Base-by-base conservation (phyloP, 92 coral and sea anemone species). In the Bergia sp. region DNA sequence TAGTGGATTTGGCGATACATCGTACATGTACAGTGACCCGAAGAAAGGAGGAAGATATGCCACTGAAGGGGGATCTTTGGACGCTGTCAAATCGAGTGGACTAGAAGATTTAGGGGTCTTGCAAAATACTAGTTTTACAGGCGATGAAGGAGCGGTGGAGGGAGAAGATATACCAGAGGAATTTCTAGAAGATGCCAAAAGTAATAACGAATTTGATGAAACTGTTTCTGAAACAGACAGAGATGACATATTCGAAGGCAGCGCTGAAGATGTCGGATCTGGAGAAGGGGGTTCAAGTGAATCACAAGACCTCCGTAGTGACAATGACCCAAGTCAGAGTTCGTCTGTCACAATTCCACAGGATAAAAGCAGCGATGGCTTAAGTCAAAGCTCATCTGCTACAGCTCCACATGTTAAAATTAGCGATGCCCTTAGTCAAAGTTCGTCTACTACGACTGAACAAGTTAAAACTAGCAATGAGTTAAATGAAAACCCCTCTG, bases 81-180 rank as follows among this genome's bases (percentile, higher is more conserved):
- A 36, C 10, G n/a, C 40, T 47, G 49, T 37, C 37, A 61, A 39
- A 41, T 23, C 87, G 36, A 47, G 44, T 49, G 65, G 42, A 16
- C 1, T 84, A 16, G 87, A 84, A 39, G 65, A 69, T 43, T 64
- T 82, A 0, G 8, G 13, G 15, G 47, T 37, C 57, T 69, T 73
- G 20, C 78, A 84, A 53, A 84, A 84, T 53, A 37, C 47, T 6
- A 80, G 85, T 72, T 47, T 71, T 23, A 84, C 87, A 8, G 87
- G 87, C 13, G 87, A 84, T 15, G 79, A 84, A 71, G 87, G 87
- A 37, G 87, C 67, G 1, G 79, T 84, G 10, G 79, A 84, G 1
- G 79, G 23, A 18, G 79, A 69, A 47, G 79, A 84, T 7, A 71
- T 84, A 4, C 66, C 79, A 3, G 77, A 29, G 39, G 66, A 71